These are phyloP conservation scores for Cloeon dipterum DNA, from an alignment of 2,888 invertebrate species.

Conservation along the genomic window DNA sequence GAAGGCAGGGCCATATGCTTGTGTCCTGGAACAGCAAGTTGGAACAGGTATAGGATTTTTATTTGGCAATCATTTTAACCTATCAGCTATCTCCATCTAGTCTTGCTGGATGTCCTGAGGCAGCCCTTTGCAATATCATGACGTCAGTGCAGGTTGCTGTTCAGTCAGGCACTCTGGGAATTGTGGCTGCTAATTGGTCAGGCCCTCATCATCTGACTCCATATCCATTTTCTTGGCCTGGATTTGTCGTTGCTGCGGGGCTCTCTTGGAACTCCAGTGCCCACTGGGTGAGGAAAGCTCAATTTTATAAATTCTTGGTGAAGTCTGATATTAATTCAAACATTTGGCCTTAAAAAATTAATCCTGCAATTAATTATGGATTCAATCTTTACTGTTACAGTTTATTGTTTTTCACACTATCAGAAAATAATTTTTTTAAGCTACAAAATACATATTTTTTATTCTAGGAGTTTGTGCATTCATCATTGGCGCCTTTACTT, in stretches of 20 bases:
- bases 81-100: slow-evolving; percentile 12
- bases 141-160: slow-evolving; percentile 26
- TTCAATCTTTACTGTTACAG: not conserved
- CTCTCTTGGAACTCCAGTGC: slow-evolving; percentile 30
- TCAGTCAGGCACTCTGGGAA: slow-evolving; percentile 23
- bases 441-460: too few species aligned
- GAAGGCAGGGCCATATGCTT: slow-evolving; percentile 22
- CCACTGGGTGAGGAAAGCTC: slow-evolving; percentile 3
- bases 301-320: too few species aligned
- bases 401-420: too few species aligned
- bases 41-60: slow-evolving; percentile 21
- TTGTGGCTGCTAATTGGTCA: slow-evolving; percentile 32
- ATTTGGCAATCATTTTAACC: not conserved
- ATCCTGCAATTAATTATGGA: too few species aligned
- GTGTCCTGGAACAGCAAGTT: slow-evolving; percentile 33
- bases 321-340: too few species aligned
- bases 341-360: too few species aligned
- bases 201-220: slow-evolving; percentile 31
- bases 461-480: slow-evolving; percentile 24
- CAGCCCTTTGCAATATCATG: slow-evolving; percentile 28
- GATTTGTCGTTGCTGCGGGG: slow-evolving; percentile 28
- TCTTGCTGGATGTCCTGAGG: slow-evolving; percentile 32
- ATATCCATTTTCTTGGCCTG: slow-evolving; percentile 30
- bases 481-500: slow-evolving; percentile 24
- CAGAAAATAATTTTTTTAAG: too few species aligned